A percentile compares a stretch with the other conserved stretches of the same genome.
phyloP scores from a whole-genome alignment of 2,113 vertebrate species.

The Syngnathus floridae region DNA sequence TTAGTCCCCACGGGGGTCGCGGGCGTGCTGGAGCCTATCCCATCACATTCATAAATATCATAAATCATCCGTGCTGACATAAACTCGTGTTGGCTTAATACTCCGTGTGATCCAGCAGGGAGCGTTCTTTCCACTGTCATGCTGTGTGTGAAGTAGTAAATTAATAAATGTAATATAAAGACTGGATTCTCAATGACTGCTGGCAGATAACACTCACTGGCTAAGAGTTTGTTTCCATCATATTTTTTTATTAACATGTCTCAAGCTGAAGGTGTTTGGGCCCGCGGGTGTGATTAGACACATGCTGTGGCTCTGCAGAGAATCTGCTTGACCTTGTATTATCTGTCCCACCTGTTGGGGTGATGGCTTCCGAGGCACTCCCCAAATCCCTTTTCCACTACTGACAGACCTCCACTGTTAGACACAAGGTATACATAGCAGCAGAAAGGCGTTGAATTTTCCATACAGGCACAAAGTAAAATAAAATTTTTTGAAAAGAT shows the following conservation, averaged over 20 bases:
- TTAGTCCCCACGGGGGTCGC: no score
- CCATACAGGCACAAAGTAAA: constrained; percentile 31
- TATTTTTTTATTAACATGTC: background rate
- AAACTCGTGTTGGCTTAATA: constrained; percentile 8
- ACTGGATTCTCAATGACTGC: background rate
- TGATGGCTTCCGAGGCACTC: constrained; percentile 17
- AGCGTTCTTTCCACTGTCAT: background rate
- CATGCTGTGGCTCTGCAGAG: constrained; percentile 6
- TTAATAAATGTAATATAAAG: background rate
- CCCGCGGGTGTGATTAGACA: constrained; percentile 4
- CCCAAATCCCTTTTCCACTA: constrained; percentile 43
- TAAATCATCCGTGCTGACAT: constrained; percentile 5
- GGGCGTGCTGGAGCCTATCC: no score
- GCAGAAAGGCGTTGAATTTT: constrained; percentile 52
- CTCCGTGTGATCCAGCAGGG: background rate
- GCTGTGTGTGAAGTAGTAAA: no score
- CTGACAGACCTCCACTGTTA: constrained; percentile 13
- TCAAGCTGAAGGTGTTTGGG: background rate
- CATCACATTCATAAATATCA: constrained; percentile 15
- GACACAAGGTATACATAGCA: constrained; percentile 43
- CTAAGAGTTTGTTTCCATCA: background rate
- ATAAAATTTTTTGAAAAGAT: background rate
- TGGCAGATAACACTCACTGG: background rate
- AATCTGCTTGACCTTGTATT: constrained; percentile 26
- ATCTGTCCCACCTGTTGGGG: constrained; percentile 46